A percentile compares a stretch with the other conserved stretches of the same genome.
phyloP scores from a whole-genome alignment of 2,113 vertebrate species.

The Phyllostomus hastatus region DNA sequence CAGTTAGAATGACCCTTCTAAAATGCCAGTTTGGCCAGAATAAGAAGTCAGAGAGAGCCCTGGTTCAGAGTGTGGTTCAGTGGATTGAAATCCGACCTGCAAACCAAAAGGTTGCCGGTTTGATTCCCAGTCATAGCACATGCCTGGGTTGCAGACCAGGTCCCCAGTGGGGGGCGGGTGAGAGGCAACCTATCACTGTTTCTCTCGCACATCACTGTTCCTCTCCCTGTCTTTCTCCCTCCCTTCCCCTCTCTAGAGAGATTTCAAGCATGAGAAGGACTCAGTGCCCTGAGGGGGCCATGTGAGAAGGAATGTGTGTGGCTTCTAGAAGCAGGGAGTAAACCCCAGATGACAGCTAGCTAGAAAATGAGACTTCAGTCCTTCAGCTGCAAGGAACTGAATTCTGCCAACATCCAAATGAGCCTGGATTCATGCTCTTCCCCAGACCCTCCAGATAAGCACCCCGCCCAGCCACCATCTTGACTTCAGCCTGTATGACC shows the following conservation, averaged over 20 bases:
- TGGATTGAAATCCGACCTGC: too few species aligned
- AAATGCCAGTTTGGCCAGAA: background rate
- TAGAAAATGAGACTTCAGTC: background rate
- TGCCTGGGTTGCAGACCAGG: too few species aligned
- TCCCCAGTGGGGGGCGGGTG: too few species aligned
- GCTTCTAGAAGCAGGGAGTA: background rate
- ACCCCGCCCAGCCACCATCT: accelerated
- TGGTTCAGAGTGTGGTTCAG: too few species aligned
- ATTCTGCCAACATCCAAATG: background rate
- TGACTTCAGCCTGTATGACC: background rate
- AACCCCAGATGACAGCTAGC: background rate
- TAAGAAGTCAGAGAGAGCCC: too few species aligned
- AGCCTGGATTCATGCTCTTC: background rate
- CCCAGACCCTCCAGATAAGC: background rate
- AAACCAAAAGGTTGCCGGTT: too few species aligned
- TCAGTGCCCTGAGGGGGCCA: background rate
- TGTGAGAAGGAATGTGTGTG: background rate
- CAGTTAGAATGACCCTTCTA: background rate
- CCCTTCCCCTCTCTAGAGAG: background rate
- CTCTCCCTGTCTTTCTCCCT: too few species aligned
- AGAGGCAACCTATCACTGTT: too few species aligned
- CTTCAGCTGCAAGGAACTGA: background rate
- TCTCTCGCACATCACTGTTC: too few species aligned
- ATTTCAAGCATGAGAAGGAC: background rate
- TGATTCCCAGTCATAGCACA: too few species aligned